A percentile compares a stretch with the other conserved stretches of the same genome.
phyloP scores from a whole-genome alignment of 2,113 vertebrate genomes.

The Pelusios castaneus region DNA sequence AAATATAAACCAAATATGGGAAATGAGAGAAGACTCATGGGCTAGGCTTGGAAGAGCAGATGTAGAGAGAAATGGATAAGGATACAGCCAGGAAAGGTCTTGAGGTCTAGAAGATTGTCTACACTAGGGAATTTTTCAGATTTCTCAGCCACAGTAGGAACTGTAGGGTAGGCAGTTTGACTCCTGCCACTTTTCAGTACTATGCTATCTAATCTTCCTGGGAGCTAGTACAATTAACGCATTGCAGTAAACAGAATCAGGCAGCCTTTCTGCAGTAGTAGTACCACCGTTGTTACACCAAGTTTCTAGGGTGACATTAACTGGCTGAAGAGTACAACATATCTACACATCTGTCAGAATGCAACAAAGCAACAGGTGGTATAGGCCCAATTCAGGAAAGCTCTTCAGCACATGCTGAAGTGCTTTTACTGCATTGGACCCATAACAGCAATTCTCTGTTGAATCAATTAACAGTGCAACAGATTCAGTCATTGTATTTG shows the following conservation, averaged over 20 bases:
- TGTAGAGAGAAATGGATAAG: neutral
- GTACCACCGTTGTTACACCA: neutral
- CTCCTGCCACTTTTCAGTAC: neutral
- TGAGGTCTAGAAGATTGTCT: neutral
- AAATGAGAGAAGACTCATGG: neutral
- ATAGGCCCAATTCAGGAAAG: neutral
- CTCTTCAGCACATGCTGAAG: neutral
- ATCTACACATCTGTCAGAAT: neutral
- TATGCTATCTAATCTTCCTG: neutral
- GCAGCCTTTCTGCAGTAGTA: neutral
- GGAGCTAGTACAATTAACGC: neutral
- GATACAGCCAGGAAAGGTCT: neutral
- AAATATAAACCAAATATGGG: neutral
- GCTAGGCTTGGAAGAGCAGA: neutral
- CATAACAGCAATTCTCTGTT: neutral
- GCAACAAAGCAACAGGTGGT: neutral
- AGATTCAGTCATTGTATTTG: neutral
- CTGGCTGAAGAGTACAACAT: neutral
- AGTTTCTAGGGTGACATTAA: neutral
- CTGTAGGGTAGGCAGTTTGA: neutral
- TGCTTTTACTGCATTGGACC: neutral
- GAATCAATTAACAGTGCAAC: neutral
- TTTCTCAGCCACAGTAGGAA: neutral
- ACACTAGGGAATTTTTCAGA: neutral
- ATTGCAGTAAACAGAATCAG: neutral